A percentile compares a stretch with the other conserved stretches of the same genome.
Conservation (phyloP, 2,113 vertebrate genomes). For the Charadrius vociferus region DNA sequence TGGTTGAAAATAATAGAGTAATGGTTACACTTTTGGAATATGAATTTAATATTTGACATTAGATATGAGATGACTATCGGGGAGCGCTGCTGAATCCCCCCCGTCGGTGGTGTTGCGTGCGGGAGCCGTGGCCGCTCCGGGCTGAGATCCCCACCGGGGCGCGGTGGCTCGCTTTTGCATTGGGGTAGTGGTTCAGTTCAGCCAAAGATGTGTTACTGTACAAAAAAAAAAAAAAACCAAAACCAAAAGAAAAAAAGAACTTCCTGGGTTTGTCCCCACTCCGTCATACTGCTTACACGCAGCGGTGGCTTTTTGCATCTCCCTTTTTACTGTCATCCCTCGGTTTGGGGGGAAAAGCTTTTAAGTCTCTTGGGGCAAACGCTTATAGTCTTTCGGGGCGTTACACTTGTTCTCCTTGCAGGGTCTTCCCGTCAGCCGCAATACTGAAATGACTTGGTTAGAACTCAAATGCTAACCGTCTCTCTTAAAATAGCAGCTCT, state of each 20-base stretch:
- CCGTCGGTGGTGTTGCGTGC: too few relatives aligned
- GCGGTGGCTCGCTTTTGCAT: background rate
- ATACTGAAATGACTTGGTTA: background rate
- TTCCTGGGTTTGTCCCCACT: background rate
- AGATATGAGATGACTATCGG: background rate
- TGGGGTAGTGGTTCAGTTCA: background rate
- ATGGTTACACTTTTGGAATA: rapidly evolving
- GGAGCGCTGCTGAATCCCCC: background rate
- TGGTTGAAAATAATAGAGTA: background rate
- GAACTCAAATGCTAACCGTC: background rate
- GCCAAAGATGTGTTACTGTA: background rate
- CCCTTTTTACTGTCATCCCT: background rate
- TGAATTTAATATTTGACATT: background rate
- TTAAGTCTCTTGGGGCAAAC: background rate
- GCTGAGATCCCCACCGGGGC: background rate
- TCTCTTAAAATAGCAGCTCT: background rate
- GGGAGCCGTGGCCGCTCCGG: background rate
- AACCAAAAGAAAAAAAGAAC: background rate
- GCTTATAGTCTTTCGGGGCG: too few relatives aligned
- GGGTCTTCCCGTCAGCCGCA: background rate
- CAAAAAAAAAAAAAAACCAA: background rate
- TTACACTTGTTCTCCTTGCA: background rate
- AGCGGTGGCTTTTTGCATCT: background rate
- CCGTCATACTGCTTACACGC: background rate
- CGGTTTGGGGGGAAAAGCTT: background rate